These are phyloP conservation scores for Delichon dasypus DNA, from an alignment of 2,797 vertebrate species.

Conservation along the genomic window DNA sequence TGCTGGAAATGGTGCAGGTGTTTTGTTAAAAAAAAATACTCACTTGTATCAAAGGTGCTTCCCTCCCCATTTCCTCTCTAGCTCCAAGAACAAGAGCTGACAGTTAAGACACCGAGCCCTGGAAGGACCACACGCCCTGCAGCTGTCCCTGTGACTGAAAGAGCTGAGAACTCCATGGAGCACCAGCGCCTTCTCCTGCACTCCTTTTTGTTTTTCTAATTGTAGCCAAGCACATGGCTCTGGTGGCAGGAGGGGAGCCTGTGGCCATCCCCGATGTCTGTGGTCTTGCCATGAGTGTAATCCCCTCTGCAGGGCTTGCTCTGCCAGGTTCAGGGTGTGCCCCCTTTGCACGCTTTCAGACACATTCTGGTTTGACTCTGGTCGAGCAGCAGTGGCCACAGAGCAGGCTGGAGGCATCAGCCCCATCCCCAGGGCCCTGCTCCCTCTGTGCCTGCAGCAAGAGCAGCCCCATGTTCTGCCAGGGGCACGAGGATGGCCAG, in stretches of 20 bases:
- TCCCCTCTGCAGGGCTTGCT: background rate
- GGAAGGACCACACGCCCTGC: accelerated
- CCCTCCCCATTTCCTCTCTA: accelerated
- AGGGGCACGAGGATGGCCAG: background rate
- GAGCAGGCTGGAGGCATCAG: background rate
- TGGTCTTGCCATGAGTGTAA: background rate
- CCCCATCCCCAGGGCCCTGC: background rate
- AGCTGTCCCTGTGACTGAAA: accelerated
- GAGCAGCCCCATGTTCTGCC: background rate
- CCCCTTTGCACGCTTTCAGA: background rate
- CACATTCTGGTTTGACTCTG: background rate
- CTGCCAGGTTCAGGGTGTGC: background rate
- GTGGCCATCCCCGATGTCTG: background rate
- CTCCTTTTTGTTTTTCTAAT: background rate
- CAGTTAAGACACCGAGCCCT: accelerated
- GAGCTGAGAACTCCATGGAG: background rate
- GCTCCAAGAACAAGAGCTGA: accelerated
- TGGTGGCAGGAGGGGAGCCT: background rate
- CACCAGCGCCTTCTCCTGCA: background rate
- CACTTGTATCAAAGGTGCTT: background rate
- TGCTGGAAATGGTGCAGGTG: background rate
- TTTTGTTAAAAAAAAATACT: background rate
- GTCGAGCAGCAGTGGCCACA: background rate
- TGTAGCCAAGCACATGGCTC: background rate
- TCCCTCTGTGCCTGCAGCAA: accelerated